Conservation (phyloP, 2,797 vertebrate genomes). For the Margarornis squamiger region DNA sequence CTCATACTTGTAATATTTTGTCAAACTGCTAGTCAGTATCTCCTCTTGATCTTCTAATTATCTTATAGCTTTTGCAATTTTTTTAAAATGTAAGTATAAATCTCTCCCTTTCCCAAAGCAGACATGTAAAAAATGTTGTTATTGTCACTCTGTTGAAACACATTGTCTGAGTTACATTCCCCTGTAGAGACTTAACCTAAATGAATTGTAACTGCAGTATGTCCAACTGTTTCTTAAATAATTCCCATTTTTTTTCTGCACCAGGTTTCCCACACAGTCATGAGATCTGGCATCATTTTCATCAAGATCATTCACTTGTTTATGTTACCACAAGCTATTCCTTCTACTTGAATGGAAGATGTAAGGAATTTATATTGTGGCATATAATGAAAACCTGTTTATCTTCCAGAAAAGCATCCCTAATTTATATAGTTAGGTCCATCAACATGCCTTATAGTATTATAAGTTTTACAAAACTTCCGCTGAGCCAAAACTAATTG, state of each 20-base stretch:
- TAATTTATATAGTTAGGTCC: background rate
- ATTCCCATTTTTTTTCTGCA: slow-evolving; percentile 66
- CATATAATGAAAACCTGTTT: background rate
- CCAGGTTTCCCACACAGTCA: slow-evolving; percentile 7
- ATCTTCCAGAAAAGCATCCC: slow-evolving; percentile 14
- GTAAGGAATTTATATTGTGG: background rate
- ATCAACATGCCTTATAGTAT: background rate
- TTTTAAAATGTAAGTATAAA: background rate
- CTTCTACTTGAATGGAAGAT: slow-evolving; percentile 11
- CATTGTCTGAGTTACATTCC: slow-evolving; percentile 27
- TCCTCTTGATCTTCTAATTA: slow-evolving; percentile 47
- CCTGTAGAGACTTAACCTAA: slow-evolving; percentile 58
- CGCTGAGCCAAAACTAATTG: background rate
- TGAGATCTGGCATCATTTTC: background rate
- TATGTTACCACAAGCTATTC: slow-evolving; percentile 52
- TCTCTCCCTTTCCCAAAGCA: background rate
- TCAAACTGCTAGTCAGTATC: background rate
- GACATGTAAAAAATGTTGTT: slow-evolving; percentile 35
- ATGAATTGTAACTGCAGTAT: slow-evolving; percentile 46
- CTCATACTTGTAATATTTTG: background rate
- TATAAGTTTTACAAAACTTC: slow-evolving; percentile 15
- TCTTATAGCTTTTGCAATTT: background rate
- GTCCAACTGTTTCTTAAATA: slow-evolving; percentile 71
- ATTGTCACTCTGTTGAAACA: slow-evolving; percentile 34
- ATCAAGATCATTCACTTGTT: slow-evolving; percentile 39